Base-by-base conservation (phyloP, 2,888 invertebrate species). In the Hirtodrosophila duncani region DNA sequence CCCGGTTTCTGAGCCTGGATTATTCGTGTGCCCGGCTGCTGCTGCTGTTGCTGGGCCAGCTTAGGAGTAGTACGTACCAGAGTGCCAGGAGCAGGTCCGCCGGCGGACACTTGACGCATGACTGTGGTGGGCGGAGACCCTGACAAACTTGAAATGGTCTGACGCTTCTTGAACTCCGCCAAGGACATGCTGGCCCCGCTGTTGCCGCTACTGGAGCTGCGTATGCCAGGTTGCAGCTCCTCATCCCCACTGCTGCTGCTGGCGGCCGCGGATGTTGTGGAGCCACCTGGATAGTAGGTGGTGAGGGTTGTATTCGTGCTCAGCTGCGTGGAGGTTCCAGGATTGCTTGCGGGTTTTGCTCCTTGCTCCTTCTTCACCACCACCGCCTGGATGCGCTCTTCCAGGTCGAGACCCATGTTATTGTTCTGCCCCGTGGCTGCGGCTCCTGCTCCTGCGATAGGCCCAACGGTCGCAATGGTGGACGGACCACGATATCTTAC, bases 351-450 rank as follows among this genome's bases (percentile, higher is more conserved):
- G 72, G 55, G 33, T 82, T 70, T 23, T 80, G 78, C n/a, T n/a
- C n/a, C n/a, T 33, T 84, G 85, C 17, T 85, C 82, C 44, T 85
- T 85, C 27, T 85, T 85, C 0, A 87, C 81, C 13, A 86, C 82
- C 0, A 83, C 84, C 0, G 86, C 86, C 57, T 85, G 84, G 20
- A 87, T 86, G 39, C 85, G 83, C 2, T 87, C 87, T 61, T 87
- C 87, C 20, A 86, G 61, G 42, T 87, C 86, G 26, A 83, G 48
- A 3, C 70, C 79, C 45, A 65, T 72, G 4, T 20, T 45, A 41
- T 27, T 53, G 13, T 34, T 10, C 2, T 31, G 21, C 10, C 44
- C 31, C 42, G 63, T 4, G 0, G 50, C 13, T 7, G 56, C 42
- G 21, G 63, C 41, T 18, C 68, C 8, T 9, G 63, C 36, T 29